Percentiles rank a stretch among this genome's conserved stretches.
Evolutionary conservation across 2,888 invertebrate species (phyloP).

Genomic region (Cheilosia scutellata): DNA sequence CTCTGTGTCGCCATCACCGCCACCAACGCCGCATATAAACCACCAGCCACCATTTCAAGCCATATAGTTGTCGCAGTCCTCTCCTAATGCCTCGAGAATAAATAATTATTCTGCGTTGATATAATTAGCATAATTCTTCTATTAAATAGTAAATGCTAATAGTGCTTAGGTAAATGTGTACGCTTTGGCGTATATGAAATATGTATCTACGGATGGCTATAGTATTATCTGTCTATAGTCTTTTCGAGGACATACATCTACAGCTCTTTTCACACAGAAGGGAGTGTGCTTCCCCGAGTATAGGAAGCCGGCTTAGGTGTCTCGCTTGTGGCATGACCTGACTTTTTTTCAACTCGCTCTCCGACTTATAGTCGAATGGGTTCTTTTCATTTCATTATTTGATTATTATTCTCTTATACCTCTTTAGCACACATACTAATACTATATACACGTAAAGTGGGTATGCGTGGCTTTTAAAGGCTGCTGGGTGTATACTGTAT

Average conservation of each 20-base stretch:
- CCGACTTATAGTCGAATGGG: slow-evolving; percentile 34
- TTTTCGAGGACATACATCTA: slow-evolving; percentile 61
- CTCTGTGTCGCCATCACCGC: slow-evolving; percentile 13
- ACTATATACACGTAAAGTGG: slow-evolving; percentile 13
- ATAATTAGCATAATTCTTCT: slow-evolving; percentile 75
- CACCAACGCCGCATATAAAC: slow-evolving; percentile 37
- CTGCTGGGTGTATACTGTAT: slow-evolving; percentile 45
- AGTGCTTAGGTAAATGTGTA: slow-evolving; percentile 55
- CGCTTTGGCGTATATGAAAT: slow-evolving; percentile 33
- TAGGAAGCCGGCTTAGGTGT: slow-evolving; percentile 59
- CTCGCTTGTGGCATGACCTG: slow-evolving; percentile 67
- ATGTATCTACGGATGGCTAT: slow-evolving; percentile 46
- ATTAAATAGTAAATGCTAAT: slow-evolving; percentile 70
- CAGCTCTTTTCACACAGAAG: slow-evolving; percentile 21
- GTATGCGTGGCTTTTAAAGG: slow-evolving; percentile 18
- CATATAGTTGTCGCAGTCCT: slow-evolving; percentile 66
- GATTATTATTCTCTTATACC: background rate
- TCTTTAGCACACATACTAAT: slow-evolving; percentile 5
- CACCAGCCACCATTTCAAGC: slow-evolving; percentile 45
- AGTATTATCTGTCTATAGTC: slow-evolving; percentile 57
- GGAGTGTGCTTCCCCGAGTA: slow-evolving; percentile 18
- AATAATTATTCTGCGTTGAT: slow-evolving; percentile 74
- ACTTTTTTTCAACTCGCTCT: slow-evolving; percentile 54
- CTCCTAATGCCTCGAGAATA: slow-evolving; percentile 64
- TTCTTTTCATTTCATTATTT: slow-evolving; percentile 1